Percentiles rank a stretch among this genome's conserved stretches.
Conservation (phyloP, 30 jellyfish, hydroid and myxozoan genomes). For the Cassiopea andromeda region DNA sequence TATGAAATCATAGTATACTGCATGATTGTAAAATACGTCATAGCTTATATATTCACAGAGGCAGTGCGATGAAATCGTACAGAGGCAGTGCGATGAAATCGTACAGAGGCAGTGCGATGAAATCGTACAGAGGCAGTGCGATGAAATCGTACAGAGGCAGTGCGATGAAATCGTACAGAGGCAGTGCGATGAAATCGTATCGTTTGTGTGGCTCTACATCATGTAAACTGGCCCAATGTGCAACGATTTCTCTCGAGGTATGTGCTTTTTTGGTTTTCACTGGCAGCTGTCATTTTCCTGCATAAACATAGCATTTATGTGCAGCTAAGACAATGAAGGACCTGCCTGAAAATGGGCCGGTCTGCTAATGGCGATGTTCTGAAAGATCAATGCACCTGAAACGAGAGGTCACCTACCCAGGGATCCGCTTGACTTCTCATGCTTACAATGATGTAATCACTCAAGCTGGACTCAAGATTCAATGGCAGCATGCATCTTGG, state of each 20-base stretch:
- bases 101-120: too few relatives aligned
- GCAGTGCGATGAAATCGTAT: too few relatives aligned
- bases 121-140: too few relatives aligned
- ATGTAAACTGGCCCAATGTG: background rate
- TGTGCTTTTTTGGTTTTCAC: too few relatives aligned
- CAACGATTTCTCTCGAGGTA: background rate
- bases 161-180: too few relatives aligned
- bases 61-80: too few relatives aligned
- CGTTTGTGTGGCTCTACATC: too few relatives aligned
- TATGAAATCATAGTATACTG: too few relatives aligned
- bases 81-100: too few relatives aligned
- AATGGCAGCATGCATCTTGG: slow-evolving; percentile 41
- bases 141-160: too few relatives aligned
- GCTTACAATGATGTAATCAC: slow-evolving; percentile 71
- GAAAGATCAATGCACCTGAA: slow-evolving; percentile 61
- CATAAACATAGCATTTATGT: background rate
- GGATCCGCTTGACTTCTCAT: slow-evolving; percentile 43
- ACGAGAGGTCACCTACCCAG: slow-evolving; percentile 44
- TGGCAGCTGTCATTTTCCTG: background rate
- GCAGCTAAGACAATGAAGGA: background rate
- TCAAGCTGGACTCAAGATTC: slow-evolving; percentile 61
- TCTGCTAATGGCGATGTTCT: background rate
- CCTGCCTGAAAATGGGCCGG: slow-evolving; percentile 19
- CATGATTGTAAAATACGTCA: too few relatives aligned
- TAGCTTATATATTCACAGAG: too few relatives aligned